These are phyloP conservation scores for Lycia hirtaria DNA, from an alignment of 2,888 invertebrate genomes.

Conservation along the genomic window DNA sequence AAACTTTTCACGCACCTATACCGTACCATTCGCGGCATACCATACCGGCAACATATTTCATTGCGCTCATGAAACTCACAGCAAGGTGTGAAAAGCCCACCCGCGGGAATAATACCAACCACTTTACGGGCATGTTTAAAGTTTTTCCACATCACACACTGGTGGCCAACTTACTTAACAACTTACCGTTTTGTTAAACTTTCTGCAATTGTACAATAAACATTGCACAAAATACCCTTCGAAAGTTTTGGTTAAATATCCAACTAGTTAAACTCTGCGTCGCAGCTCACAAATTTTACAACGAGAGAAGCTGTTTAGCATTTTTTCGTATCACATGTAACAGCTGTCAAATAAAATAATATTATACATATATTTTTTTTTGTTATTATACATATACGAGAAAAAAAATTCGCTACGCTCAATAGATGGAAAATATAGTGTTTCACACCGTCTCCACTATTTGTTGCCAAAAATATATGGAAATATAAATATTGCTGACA, in stretches of 20 bases:
- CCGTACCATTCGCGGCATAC: not conserved
- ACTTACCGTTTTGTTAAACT: constrained; percentile 21
- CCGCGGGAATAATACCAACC: constrained; percentile 23
- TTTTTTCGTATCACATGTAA: too few relatives aligned
- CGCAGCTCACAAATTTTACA: too few relatives aligned
- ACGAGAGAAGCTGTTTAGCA: too few relatives aligned
- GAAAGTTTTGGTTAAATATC: not conserved
- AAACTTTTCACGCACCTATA: constrained; percentile 7
- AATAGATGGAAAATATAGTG: too few relatives aligned
- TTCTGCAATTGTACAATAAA: constrained; percentile 11
- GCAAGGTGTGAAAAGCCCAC: constrained; percentile 27
- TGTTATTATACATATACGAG: too few relatives aligned
- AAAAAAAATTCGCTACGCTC: too few relatives aligned
- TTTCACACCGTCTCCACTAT: too few relatives aligned
- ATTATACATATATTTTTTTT: too few relatives aligned
- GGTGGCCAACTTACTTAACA: constrained; percentile 23
- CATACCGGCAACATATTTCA: constrained; percentile 1
- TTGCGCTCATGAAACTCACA: constrained; percentile 20
- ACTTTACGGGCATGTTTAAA: constrained; percentile 28
- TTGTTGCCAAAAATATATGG: too few relatives aligned
- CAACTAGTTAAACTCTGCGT: too few relatives aligned
- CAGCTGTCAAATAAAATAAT: too few relatives aligned
- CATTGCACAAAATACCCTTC: not conserved
- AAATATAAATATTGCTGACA: too few relatives aligned
- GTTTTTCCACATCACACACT: constrained; percentile 26